Base-by-base conservation (phyloP, 1,140 invertebrate genomes). In the Drosophila pandora region DNA sequence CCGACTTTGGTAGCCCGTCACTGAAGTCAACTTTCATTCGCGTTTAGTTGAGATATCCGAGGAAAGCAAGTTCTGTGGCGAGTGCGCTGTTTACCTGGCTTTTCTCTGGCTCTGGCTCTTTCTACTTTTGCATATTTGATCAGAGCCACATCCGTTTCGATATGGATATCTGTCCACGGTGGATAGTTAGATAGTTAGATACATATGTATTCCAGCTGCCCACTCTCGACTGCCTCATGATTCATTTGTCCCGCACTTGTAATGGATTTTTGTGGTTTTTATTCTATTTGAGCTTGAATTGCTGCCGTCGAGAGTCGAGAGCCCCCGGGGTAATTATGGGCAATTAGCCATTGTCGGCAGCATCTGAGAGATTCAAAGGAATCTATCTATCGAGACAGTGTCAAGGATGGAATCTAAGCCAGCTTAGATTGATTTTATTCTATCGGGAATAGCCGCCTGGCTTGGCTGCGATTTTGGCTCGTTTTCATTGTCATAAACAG, bases 251-350 rank as follows among this genome's bases (percentile, higher is more conserved):
- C 79, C 74, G 50, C 75, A 62, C 50, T 84, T 55, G 82, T 85
- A 85, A 85, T 88, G 82, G 76, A 85, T 78, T 85, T 85, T 52
- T 85, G 82, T 75, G 82, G 82, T 82, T 79, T 83, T 79, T 65
- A 52, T 74, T 70, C 53, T 61, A 55, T 58, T 54, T 62, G 58
- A 74, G 74, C 32, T 49, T 34, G 48, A 58, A 67, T 58, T 67
- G 69, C 53, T 60, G 57, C 6, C 47, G 17, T 17, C 1, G 17
- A 17, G 17, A 17, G 17, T 17, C 17, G 17, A 17, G n/a, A 17
- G 50, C 64, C 59, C 30, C 39, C 21, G 47, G 34, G 72, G 45
- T 79, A 82, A 82, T 83, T 82, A 83, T 75, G 37, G 75, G 63
- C 76, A 82, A 82, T 82, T 82, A 82, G 70, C 47, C 58, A 22